A percentile compares a stretch with the other conserved stretches of the same genome.
Evolutionary conservation across 2,888 invertebrate genomes (phyloP).

Genomic region (Herminia tarsipennalis): DNA sequence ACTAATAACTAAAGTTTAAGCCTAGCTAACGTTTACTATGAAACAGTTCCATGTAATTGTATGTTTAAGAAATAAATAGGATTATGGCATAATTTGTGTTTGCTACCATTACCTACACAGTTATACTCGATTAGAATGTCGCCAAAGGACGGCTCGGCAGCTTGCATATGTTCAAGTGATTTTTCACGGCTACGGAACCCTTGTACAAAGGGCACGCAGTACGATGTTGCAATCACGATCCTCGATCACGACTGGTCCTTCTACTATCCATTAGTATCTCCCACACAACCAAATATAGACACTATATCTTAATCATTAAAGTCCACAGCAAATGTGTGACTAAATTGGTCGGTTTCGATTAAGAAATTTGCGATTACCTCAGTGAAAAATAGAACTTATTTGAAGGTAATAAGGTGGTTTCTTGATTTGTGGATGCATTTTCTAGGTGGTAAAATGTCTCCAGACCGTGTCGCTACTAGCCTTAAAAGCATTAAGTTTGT

Average conservation of each 20-base stretch:
- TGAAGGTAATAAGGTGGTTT: constrained; percentile 39
- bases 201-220: constrained; percentile 84
- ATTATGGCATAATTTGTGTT: constrained; percentile 32
- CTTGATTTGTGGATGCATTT: constrained; percentile 46
- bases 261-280: constrained; percentile 70
- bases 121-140: constrained; percentile 77
- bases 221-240: constrained; percentile 84
- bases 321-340: constrained; percentile 36
- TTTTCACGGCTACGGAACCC: constrained; percentile 84
- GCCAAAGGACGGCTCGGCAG: constrained; percentile 63
- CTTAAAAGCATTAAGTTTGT: constrained; percentile 85
- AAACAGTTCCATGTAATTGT: constrained; percentile 23
- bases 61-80: constrained; percentile 28
- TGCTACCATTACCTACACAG: constrained; percentile 67
- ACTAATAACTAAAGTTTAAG: constrained; percentile 14
- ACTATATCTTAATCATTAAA: constrained; percentile 46
- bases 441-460: constrained; percentile 74
- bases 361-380: constrained; percentile 42
- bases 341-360: constrained; percentile 27
- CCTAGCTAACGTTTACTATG: background rate
- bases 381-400: constrained; percentile 56
- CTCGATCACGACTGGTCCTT: constrained; percentile 81
- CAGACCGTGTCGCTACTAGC: constrained; percentile 84
- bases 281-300: constrained; percentile 50
- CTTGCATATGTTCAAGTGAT: constrained; percentile 84